phyloP scores from a whole-genome alignment of 2,113 vertebrate species.

The Galemys pyrenaicus region DNA sequence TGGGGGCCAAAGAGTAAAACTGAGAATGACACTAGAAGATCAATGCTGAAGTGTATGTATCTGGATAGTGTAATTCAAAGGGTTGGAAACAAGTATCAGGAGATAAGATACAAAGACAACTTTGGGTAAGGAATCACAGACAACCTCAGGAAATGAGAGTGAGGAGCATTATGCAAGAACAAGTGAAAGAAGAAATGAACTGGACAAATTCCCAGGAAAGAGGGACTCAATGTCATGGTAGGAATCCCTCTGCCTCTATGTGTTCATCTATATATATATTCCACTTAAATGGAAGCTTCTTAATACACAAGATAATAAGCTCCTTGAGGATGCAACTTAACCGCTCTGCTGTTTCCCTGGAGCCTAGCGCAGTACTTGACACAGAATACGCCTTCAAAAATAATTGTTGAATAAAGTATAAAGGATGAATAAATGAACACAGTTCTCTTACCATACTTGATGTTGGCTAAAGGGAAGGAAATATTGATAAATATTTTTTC shows the following conservation, averaged over 20 bases:
- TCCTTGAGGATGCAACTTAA: background rate
- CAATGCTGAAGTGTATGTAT: background rate
- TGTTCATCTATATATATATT: background rate
- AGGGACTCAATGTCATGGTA: rapidly evolving
- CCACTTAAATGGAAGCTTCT: background rate
- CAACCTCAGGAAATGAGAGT: background rate
- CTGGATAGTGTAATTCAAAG: background rate
- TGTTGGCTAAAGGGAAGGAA: slow-evolving; percentile 7
- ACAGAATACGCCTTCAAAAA: background rate
- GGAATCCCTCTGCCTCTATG: background rate
- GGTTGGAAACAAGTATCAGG: background rate
- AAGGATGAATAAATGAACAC: background rate
- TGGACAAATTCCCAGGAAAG: background rate
- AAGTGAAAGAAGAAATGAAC: background rate
- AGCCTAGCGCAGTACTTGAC: background rate
- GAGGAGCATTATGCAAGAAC: background rate
- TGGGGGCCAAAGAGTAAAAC: background rate
- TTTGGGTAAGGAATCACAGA: background rate
- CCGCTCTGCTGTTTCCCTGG: background rate
- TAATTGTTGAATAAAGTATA: background rate
- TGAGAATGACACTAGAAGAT: background rate
- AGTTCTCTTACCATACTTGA: background rate
- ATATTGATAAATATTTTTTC: background rate
- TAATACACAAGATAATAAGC: background rate
- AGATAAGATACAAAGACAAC: background rate